phyloP scores from a whole-genome alignment of 2,888 invertebrate genomes.

The Lithophane ornitopus region DNA sequence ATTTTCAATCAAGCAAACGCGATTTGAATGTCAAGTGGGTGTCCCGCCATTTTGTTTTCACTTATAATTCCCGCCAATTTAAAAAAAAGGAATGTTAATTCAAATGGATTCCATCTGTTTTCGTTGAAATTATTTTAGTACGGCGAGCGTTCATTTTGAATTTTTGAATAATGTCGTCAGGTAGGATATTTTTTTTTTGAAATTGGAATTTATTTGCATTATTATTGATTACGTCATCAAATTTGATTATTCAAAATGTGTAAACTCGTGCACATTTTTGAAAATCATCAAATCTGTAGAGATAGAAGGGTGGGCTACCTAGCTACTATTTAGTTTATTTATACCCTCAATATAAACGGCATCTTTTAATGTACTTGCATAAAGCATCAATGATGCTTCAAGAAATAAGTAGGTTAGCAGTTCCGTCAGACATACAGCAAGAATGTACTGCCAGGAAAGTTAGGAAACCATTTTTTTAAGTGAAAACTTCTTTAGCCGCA shows the following conservation, averaged over 20 bases:
- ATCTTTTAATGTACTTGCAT: too few relatives aligned
- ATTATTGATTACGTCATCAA: conserved; percentile 25
- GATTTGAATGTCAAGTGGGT: conserved; percentile 69
- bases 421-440: too few relatives aligned
- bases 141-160: conserved; percentile 42
- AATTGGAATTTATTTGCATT: conserved; percentile 36
- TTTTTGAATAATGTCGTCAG: conserved; percentile 60
- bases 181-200: conserved; percentile 48
- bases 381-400: neutral
- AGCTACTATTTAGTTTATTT: neutral
- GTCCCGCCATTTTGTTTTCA: conserved; percentile 66
- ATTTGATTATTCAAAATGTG: neutral
- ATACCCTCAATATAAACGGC: too few relatives aligned
- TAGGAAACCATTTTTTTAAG: too few relatives aligned
- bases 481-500: too few relatives aligned
- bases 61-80: conserved; percentile 66
- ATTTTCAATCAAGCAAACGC: conserved; percentile 71
- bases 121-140: conserved; percentile 62
- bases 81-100: conserved; percentile 64
- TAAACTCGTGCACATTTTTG: conserved; percentile 1
- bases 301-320: neutral
- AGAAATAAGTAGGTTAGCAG: neutral
- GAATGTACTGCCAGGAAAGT: neutral
- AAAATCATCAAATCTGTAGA: neutral
- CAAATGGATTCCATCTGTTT: conserved; percentile 67